Base-by-base conservation (phyloP, 2,113 vertebrate genomes). In the Sturnus vulgaris region DNA sequence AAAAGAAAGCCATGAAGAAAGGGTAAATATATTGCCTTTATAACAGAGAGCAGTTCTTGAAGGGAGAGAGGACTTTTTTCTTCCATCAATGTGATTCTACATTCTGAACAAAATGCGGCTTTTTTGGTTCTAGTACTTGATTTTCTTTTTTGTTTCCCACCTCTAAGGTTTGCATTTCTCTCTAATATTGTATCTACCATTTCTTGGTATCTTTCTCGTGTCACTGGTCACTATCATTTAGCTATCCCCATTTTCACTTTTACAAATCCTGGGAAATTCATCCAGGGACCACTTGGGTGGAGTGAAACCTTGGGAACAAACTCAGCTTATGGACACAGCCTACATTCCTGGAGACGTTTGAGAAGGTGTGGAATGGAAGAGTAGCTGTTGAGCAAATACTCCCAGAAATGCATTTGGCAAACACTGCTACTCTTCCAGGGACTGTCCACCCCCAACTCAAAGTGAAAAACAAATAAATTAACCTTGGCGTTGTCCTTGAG, bases 401-500 rank as follows among this genome's bases (percentile, higher is more conserved):
- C 73, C 68, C 82, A 72, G 91, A 76, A 86, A 94, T 0, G 0
- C 30, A 66, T 95, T 93, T 97, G 90, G 87, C 95, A 95, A 91
- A 87, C 57, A 37, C 70, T 73, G 23, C 55, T 86, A 37, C 79
- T 96, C 94, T 96, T 95, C 93, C 71, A 96, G 94, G 88, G 87
- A 92, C 91, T 96, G 92, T 96, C 96, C 93, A 96, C 95, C 95
- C 96, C 94, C 92, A 79, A 63, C 68, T 86, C 64, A 91, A 78
- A 86, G 95, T 92, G 56, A 96, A 96, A 92, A 95, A 90, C 85
- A 97, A 97, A 95, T 97, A 97, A 96, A 97, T 97, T 93, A 96
- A 97, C 94, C 95, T 97, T 97, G 97, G 93, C 90, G 30, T 92
- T 97, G 95, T 97, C 95, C 96, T 97, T 97, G 92, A 97, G 96